A percentile compares a stretch with the other conserved stretches of the same genome.
phyloP scores from a whole-genome alignment of 1,140 invertebrate species.

The Globodera rostochiensis region DNA sequence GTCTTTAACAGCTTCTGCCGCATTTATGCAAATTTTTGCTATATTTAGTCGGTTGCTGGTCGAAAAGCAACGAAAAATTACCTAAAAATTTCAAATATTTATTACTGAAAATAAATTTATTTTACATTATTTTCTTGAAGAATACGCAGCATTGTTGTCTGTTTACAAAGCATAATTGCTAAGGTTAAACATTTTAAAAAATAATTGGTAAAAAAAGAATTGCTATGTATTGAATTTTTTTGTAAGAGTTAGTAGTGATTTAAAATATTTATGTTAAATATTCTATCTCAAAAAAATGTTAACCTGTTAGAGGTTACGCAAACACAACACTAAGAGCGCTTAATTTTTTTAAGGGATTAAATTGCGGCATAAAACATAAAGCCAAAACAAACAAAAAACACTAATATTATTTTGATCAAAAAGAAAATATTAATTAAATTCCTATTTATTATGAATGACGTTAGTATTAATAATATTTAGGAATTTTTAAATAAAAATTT shows the following conservation, averaged over 20 bases:
- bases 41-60: not conserved
- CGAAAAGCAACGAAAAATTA: not conserved
- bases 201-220: not conserved
- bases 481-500: too few relatives aligned
- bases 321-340: not conserved
- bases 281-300: not conserved
- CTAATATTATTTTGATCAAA: not conserved
- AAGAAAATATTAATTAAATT: not conserved
- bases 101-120: not conserved
- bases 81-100: not conserved
- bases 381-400: not conserved
- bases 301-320: not conserved
- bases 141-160: not conserved
- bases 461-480: too few relatives aligned
- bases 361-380: not conserved
- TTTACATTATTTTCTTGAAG: not conserved
- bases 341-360: not conserved
- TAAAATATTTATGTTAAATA: not conserved
- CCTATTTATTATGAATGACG: too few relatives aligned
- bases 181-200: not conserved
- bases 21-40: slow-evolving; percentile 73
- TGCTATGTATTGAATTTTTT: not conserved
- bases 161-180: not conserved
- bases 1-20: slow-evolving; percentile 81
- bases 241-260: not conserved